Evolutionary conservation across 2,797 vertebrate species (phyloP).

Genomic region (Selene dorsalis): DNA sequence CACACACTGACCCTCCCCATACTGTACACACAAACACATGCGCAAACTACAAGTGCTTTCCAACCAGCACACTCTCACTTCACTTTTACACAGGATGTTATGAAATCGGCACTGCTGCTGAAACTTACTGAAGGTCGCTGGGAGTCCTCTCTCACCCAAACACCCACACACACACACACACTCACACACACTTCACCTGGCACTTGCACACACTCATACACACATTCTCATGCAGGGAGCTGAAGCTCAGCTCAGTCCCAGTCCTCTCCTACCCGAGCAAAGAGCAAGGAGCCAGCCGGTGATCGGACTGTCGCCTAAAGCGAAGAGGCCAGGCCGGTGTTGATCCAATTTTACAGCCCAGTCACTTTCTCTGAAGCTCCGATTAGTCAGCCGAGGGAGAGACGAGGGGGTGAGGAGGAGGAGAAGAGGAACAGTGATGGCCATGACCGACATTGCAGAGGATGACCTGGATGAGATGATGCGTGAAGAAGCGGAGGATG

Average conservation of each 20-base stretch:
- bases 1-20: slow-evolving; percentile 53
- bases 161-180: slow-evolving; percentile 38
- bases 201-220: slow-evolving; percentile 49
- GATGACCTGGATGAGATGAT: slow-evolving; percentile 81
- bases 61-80: slow-evolving; percentile 74
- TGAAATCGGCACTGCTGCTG: slow-evolving; percentile 81
- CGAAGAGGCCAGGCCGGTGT: slow-evolving; percentile 61
- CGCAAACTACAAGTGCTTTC: slow-evolving; percentile 74
- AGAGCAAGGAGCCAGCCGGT: slow-evolving; percentile 68
- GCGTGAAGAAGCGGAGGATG: slow-evolving; percentile 84
- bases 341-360: slow-evolving; percentile 69
- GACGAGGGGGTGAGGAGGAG: slow-evolving; percentile 24
- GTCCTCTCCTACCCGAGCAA: slow-evolving; percentile 59
- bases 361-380: slow-evolving; percentile 51
- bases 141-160: slow-evolving; percentile 72
- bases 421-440: slow-evolving; percentile 71
- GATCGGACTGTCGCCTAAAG: slow-evolving; percentile 68
- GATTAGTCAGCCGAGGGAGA: slow-evolving; percentile 43
- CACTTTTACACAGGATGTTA: slow-evolving; percentile 83
- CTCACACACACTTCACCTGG: slow-evolving; percentile 60
- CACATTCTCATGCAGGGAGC: slow-evolving; percentile 57
- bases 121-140: slow-evolving; percentile 77
- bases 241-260: slow-evolving; percentile 68
- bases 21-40: slow-evolving; percentile 43
- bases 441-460: slow-evolving; percentile 75